phyloP scores from a whole-genome alignment of 2,888 invertebrate species.

The Amorpha juglandis region DNA sequence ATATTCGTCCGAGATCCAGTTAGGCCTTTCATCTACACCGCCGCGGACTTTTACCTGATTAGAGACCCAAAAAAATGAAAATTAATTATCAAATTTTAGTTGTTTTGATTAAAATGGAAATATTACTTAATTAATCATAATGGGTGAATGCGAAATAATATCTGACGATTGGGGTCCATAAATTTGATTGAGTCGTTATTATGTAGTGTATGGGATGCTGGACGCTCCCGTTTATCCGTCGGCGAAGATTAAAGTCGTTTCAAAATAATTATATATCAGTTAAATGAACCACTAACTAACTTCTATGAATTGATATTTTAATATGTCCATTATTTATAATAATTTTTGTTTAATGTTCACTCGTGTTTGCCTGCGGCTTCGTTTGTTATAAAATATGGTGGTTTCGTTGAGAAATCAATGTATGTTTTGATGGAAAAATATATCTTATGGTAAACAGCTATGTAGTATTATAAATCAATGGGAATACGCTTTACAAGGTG shows the following conservation, averaged over 20 bases:
- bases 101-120: slow-evolving; percentile 58
- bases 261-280: slow-evolving; percentile 22
- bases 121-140: slow-evolving; percentile 37
- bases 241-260: slow-evolving; percentile 17
- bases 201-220: slow-evolving; percentile 12
- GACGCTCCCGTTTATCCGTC: slow-evolving; percentile 22
- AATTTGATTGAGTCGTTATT: slow-evolving; percentile 27
- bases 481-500: too few species aligned
- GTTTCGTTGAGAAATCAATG: not conserved
- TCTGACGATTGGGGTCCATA: slow-evolving; percentile 22
- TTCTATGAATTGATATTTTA: slow-evolving; percentile 19
- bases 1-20: slow-evolving; percentile 30
- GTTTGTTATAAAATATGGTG: not conserved
- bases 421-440: not conserved
- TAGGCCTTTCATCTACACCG: slow-evolving; percentile 10
- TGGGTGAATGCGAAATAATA: slow-evolving; percentile 28
- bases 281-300: slow-evolving; percentile 23
- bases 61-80: slow-evolving; percentile 42
- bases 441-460: not conserved
- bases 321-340: slow-evolving; percentile 19
- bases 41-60: slow-evolving; percentile 67
- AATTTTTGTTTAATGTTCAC: slow-evolving; percentile 21
- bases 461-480: too few species aligned
- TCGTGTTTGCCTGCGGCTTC: slow-evolving; percentile 16
- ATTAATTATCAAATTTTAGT: slow-evolving; percentile 38